These are phyloP conservation scores for Heterodera schachtii DNA, from an alignment of 1,140 invertebrate genomes.

Conservation along the genomic window DNA sequence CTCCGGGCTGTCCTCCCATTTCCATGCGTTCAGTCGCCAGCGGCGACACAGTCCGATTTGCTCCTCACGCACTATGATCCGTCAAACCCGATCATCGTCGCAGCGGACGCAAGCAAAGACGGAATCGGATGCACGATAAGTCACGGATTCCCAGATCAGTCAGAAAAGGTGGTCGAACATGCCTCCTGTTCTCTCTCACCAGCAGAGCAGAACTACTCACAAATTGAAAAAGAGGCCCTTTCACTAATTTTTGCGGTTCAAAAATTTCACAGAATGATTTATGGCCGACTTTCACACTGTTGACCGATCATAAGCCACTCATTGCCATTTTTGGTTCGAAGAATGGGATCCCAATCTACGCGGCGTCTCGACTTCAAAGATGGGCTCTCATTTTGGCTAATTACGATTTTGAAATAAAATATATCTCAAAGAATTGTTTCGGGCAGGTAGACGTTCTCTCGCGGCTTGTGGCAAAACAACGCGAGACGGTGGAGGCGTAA, in stretches of 20 bases:
- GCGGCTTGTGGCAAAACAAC: constrained; percentile 29
- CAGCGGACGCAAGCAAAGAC: constrained; percentile 53
- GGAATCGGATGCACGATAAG: constrained; percentile 66
- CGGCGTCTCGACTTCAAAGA: constrained; percentile 14
- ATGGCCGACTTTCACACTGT: constrained; percentile 66
- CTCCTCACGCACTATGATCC: constrained; percentile 54
- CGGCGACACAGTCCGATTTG: constrained; percentile 22
- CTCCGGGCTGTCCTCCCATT: no score
- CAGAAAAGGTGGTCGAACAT: constrained; percentile 56
- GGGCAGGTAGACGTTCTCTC: constrained; percentile 38
- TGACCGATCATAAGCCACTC: constrained; percentile 16
- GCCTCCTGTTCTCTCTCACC: constrained; percentile 48
- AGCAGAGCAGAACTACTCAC: constrained; percentile 69
- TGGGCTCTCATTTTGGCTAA: constrained; percentile 22
- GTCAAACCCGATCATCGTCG: constrained; percentile 41
- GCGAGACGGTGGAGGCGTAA: no score
- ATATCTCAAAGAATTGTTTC: not conserved
- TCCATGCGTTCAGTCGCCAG: no score
- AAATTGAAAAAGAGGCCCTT: constrained; percentile 70
- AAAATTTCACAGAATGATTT: constrained; percentile 69
- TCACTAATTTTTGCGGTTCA: constrained; percentile 9
- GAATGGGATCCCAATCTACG: constrained; percentile 32
- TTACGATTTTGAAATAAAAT: constrained; percentile 34
- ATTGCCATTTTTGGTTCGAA: constrained; percentile 22
- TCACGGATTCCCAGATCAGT: constrained; percentile 44